phyloP scores from a whole-genome alignment of 2,888 invertebrate species.

The Drosophila meridiana region DNA sequence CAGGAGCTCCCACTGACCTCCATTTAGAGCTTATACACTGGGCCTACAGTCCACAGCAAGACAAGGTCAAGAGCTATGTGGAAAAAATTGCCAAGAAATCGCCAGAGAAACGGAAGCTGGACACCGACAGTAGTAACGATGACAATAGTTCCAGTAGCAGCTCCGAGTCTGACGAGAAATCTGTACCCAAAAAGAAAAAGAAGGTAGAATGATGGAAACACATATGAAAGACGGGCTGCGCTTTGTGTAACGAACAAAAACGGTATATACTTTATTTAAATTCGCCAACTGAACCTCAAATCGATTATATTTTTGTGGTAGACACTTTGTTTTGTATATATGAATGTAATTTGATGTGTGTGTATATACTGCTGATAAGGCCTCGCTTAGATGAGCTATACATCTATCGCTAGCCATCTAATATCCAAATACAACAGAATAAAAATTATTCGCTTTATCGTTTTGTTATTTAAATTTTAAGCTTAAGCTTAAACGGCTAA shows the following conservation, averaged over 20 bases:
- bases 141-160: constrained; percentile 38
- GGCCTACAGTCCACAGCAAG: constrained; percentile 91
- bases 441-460: constrained; percentile 13
- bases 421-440: constrained; percentile 43
- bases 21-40: constrained; percentile 90
- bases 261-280: constrained; percentile 72
- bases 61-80: constrained; percentile 88
- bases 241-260: constrained; percentile 72
- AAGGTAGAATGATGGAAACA: constrained; percentile 41
- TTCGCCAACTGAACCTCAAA: constrained; percentile 65
- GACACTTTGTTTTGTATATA: constrained; percentile 48
- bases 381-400: constrained; percentile 57
- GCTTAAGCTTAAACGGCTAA: neutral
- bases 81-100: constrained; percentile 80
- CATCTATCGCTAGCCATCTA: constrained; percentile 54
- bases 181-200: constrained; percentile 68
- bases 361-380: constrained; percentile 51
- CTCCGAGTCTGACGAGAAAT: constrained; percentile 50
- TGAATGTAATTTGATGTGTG: constrained; percentile 46
- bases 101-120: constrained; percentile 64
- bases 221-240: neutral
- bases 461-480: constrained; percentile 6
- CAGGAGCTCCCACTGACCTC: constrained; percentile 89
- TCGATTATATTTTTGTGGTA: constrained; percentile 62
- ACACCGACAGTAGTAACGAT: constrained; percentile 52